These are phyloP conservation scores for Rhynchophorus ferrugineus DNA, from an alignment of 1,140 invertebrate species.

Conservation along the genomic window DNA sequence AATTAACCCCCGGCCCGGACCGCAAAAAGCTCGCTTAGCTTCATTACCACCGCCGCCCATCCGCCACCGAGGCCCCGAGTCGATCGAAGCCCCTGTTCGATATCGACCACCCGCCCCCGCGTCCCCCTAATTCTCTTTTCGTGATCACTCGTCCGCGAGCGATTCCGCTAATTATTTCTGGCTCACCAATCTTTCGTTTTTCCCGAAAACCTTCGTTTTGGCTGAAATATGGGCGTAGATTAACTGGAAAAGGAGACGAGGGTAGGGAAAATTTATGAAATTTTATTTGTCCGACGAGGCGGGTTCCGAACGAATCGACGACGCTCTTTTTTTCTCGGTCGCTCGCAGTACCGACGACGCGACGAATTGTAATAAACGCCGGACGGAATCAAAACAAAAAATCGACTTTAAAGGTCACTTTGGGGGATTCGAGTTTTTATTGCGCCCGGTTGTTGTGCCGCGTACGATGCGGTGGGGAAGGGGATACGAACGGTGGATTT, in stretches of 20 bases:
- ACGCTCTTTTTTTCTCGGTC: too few species aligned
- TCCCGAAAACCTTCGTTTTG: conserved; percentile 9
- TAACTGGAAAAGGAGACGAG: background rate
- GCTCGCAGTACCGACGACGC: too few species aligned
- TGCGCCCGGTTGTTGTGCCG: too few species aligned
- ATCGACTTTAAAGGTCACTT: too few species aligned
- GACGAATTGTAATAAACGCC: too few species aligned
- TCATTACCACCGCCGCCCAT: background rate
- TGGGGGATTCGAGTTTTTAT: too few species aligned
- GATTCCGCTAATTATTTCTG: conserved; percentile 14
- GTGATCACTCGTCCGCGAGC: conserved; percentile 12
- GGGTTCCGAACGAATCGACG: too few species aligned
- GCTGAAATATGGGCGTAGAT: conserved; percentile 6
- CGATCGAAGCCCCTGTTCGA: background rate
- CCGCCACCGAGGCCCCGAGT: too few species aligned
- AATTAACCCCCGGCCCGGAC: background rate
- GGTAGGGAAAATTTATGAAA: background rate
- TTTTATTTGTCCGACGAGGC: background rate
- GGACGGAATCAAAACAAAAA: too few species aligned
- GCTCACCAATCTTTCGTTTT: conserved; percentile 9
- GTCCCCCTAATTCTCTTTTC: conserved; percentile 3
- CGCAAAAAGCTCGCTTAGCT: background rate
- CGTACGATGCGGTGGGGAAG: too few species aligned
- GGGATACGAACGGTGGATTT: too few species aligned
- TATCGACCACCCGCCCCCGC: background rate